Percentiles rank a stretch among this genome's conserved stretches.
Evolutionary conservation across 2,888 invertebrate species (phyloP).

Genomic region (Limnephilus lunatus): DNA sequence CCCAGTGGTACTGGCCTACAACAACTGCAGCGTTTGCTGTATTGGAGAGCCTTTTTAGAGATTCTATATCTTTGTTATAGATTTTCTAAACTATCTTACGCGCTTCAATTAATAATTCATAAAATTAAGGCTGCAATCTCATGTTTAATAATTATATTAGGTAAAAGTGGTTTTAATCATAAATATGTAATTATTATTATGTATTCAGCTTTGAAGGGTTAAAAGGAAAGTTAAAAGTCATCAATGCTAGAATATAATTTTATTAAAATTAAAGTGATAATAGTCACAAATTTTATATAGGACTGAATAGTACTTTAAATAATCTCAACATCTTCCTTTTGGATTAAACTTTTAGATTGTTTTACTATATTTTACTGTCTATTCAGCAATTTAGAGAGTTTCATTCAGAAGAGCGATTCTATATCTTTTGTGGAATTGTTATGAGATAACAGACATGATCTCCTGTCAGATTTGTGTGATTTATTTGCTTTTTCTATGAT

Average conservation of each 20-base stretch:
- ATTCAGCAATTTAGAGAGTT: neutral
- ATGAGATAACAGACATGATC: no score
- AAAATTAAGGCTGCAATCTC: neutral
- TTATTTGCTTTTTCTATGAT: no score
- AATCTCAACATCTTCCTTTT: neutral
- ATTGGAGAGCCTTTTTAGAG: neutral
- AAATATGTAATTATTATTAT: neutral
- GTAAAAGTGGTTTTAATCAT: neutral
- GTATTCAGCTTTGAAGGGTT: neutral
- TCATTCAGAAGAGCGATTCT: no score
- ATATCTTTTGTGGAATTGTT: no score
- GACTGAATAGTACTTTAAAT: neutral
- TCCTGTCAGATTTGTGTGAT: no score
- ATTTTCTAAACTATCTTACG: neutral
- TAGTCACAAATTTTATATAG: conserved; percentile 14
- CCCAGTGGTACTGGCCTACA: neutral
- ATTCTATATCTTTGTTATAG: neutral
- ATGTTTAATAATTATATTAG: neutral
- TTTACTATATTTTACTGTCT: neutral
- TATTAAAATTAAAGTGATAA: neutral
- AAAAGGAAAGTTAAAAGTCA: neutral
- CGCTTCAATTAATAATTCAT: conserved; percentile 2
- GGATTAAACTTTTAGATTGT: neutral
- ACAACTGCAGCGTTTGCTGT: neutral
- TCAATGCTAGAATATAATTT: neutral